Conservation (phyloP, 2,113 vertebrate genomes). For the Stigmatopora argus region DNA sequence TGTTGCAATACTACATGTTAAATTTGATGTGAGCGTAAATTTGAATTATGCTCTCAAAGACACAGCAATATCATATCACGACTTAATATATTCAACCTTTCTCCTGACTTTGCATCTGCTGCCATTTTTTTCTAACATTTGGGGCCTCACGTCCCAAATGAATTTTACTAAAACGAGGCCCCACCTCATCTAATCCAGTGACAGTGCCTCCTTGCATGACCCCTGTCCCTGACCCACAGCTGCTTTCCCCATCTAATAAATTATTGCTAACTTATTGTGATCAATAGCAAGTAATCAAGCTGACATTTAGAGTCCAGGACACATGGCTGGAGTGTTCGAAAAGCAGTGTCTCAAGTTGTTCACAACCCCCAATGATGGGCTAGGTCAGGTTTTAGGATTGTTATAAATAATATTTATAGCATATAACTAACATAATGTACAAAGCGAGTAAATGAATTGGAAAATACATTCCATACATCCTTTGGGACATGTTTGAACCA, state of each 20-base stretch:
- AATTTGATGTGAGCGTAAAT: no score
- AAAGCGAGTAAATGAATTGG: background rate
- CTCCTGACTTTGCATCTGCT: conserved; percentile 12
- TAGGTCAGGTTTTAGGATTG: background rate
- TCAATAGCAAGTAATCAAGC: conserved; percentile 53
- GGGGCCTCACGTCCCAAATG: conserved; percentile 25
- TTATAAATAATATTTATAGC: conserved; percentile 16
- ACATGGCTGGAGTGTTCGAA: conserved; percentile 44
- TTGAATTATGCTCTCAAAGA: no score
- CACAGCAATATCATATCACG: no score
- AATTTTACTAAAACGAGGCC: conserved; percentile 45
- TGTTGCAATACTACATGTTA: no score
- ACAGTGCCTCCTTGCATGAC: conserved; percentile 42
- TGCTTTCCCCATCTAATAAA: conserved; percentile 51
- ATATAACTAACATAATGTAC: background rate
- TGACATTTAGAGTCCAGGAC: conserved; percentile 48
- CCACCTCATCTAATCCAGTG: conserved; percentile 53
- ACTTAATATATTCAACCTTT: background rate
- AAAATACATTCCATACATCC: background rate
- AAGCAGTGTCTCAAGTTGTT: conserved; percentile 32
- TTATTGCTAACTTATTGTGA: conserved; percentile 68
- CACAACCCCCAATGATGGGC: conserved; percentile 9
- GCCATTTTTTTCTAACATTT: conserved; percentile 26
- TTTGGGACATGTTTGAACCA: conserved; percentile 3
- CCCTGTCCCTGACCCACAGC: conserved; percentile 44